phyloP scores from a whole-genome alignment of 37 sponge, comb jelly and placozoan species.

The Haliclona indistincta region DNA sequence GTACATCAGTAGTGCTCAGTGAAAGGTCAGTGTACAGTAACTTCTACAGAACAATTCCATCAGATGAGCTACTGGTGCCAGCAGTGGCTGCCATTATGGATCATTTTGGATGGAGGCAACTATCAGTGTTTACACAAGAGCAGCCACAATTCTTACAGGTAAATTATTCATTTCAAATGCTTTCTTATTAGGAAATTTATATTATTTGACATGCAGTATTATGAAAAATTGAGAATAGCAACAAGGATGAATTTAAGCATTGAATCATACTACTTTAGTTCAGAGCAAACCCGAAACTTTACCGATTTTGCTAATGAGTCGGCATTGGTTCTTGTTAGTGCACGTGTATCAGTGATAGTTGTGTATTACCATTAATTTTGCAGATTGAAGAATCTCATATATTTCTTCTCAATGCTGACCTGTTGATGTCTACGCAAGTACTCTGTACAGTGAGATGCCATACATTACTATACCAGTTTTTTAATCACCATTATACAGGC shows the following conservation, averaged over 20 bases:
- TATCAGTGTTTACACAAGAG: not conserved
- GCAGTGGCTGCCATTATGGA: not conserved
- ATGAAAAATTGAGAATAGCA: not conserved
- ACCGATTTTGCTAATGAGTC: not conserved
- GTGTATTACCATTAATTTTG: not conserved
- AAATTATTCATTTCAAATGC: not conserved
- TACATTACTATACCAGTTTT: not conserved
- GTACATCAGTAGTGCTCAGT: too few species aligned
- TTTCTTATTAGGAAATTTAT: not conserved
- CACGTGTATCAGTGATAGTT: too few species aligned
- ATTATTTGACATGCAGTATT: not conserved
- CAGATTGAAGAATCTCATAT: not conserved
- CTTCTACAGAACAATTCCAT: not conserved
- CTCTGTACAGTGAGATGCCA: not conserved
- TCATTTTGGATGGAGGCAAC: not conserved
- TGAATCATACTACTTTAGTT: not conserved
- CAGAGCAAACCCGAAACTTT: not conserved
- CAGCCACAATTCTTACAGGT: not conserved
- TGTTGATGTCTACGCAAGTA: not conserved
- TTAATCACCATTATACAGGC: not conserved
- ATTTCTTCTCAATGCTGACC: not conserved
- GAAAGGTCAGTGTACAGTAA: too few species aligned
- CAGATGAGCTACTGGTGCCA: not conserved
- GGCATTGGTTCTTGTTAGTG: not conserved
- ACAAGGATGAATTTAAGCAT: not conserved